phyloP scores from a whole-genome alignment of 2,888 invertebrate species.

The Elegia similella region DNA sequence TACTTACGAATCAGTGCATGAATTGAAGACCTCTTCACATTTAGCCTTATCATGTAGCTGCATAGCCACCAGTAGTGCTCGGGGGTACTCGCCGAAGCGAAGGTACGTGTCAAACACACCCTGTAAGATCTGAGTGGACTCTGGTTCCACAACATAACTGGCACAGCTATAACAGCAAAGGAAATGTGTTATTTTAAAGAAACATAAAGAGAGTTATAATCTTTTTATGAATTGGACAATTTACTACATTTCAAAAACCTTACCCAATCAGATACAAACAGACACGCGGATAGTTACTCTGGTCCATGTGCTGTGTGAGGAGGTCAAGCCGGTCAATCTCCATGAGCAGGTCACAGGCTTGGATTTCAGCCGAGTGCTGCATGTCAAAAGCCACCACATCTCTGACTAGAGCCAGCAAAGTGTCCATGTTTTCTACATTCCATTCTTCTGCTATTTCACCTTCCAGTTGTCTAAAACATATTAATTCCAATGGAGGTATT shows the following conservation, averaged over 20 bases:
- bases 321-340: slow-evolving; percentile 96
- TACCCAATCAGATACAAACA: slow-evolving; percentile 92
- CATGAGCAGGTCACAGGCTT: slow-evolving; percentile 98
- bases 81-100: slow-evolving; percentile 93
- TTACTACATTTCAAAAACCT: slow-evolving; percentile 29
- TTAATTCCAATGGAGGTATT: background rate
- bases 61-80: slow-evolving; percentile 95
- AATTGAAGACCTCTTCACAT: slow-evolving; percentile 91
- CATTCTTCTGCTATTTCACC: slow-evolving; percentile 95
- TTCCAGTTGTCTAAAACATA: slow-evolving; percentile 87
- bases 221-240: no score
- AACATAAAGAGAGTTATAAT: no score
- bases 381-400: slow-evolving; percentile 97
- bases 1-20: slow-evolving; percentile 91
- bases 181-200: background rate
- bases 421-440: slow-evolving; percentile 79
- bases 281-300: slow-evolving; percentile 93
- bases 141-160: slow-evolving; percentile 97
- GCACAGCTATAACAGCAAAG: slow-evolving; percentile 86
- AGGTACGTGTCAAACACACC: slow-evolving; percentile 92
- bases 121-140: slow-evolving; percentile 91
- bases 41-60: slow-evolving; percentile 91
- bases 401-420: slow-evolving; percentile 88
- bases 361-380: slow-evolving; percentile 98
- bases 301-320: slow-evolving; percentile 92